Base-by-base conservation (phyloP, 2,113 vertebrate genomes). In the Martes martes region DNA sequence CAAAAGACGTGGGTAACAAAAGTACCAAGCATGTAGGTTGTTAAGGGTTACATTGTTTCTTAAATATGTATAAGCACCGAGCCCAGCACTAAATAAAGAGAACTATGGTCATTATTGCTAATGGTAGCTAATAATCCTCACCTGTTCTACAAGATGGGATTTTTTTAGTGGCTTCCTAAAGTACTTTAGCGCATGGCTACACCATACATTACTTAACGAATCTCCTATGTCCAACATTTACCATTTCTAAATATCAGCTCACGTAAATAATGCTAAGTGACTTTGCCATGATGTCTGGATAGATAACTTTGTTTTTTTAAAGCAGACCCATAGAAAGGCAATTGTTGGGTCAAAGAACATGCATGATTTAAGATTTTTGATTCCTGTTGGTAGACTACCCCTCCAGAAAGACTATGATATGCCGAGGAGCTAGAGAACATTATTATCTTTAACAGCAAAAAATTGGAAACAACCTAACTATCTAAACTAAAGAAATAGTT, bases 1-100 rank as follows among this genome's bases (percentile, higher is more conserved):
- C 36, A 80, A 94, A 95, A 42, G 39, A 52, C 23, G 45, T 52
- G 50, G 50, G 79, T 85, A 69, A 39, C 80, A 85, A 36, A 55
- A 39, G 45, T 74, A 78, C 24, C 78, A 96, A 73, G 57, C 14
- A 94, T 28, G 69, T 18, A 47, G n/a, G 33, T 84, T 88, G 21
- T 92, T 94, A 87, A 92, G 83, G 91, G 79, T 91, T 90, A 82
- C 92, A 80, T 87, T 92, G 80, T 50, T 76, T 87, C 76, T 28
- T 92, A 74, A 94, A 88, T 78, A 90, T 83, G 8, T 47, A 33
- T 45, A 92, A 92, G 39, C 33, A 57, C 7, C 39, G 2, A 52
- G 39, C n/a, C 78, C 84, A 19, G 8, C 67, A 76, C 24, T 94
- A 47, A 93, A 45, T 74, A 86, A 88, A 88, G 73, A 79, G 85